Base-by-base conservation (phyloP, 1,140 invertebrate species). In the Drosophila obscura region DNA sequence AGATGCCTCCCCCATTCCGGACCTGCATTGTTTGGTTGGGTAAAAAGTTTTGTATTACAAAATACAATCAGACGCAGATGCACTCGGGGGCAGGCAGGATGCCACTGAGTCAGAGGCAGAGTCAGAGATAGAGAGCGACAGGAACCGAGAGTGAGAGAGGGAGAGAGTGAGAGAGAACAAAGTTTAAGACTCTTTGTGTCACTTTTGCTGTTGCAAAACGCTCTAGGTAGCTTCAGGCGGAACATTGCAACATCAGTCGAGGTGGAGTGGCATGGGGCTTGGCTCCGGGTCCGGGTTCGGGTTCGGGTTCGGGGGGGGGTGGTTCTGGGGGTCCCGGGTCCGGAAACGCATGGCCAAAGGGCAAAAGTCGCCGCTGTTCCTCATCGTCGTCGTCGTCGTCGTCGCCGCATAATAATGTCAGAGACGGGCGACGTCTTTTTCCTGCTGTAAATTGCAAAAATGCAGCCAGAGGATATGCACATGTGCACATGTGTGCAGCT, bases 341-440 rank as follows among this genome's bases (percentile, higher is more conserved):
- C 75, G 79, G 83, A 88, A 87, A 87, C 73, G 66, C 74, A 77
- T 59, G 73, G 74, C 74, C 74, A 51, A 62, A 62, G 79, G 82
- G 82, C 75, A 57, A 76, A 82, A 87, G 83, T 88, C 83, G 79
- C 78, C 76, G 51, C 66, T 69, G 63, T 64, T 69, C 35, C 35
- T 39, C 35, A 39, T 13, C n/a, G 31, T 39, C 51, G 31, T 35
- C 22, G 51, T 53, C 51, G 73, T 76, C 77, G 67, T 65, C 68
- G 78, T 81, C 77, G 79, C 76, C 73, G 83, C 83, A 88, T 88
- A 80, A 87, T 87, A 87, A 87, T 87, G 83, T 87, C 83, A 88
- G 79, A 65, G 65, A 77, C 80, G 77, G 83, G 83, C 83, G 83
- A 88, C 83, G 75, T 83, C 83, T 88, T 87, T 87, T 87, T 82